Base-by-base conservation (phyloP, 2,888 invertebrate genomes). In the Sesamia inferens region DNA sequence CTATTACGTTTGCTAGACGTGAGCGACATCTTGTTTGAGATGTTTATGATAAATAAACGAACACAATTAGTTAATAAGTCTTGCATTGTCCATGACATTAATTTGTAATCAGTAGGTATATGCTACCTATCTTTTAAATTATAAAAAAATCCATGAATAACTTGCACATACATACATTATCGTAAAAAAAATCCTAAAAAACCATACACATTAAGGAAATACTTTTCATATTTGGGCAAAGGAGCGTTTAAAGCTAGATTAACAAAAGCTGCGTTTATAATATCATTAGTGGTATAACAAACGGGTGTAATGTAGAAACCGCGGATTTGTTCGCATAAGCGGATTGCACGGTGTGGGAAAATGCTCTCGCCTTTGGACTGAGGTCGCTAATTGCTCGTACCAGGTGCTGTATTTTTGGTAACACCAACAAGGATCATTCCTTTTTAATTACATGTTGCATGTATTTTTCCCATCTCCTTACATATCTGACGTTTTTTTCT, bases 241-340 rank as follows among this genome's bases (percentile, higher is more conserved):
- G 76, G 74, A 76, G 82, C 79, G 79, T 82, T 87, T 82, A 85
- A 74, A 81, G 72, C 78, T 72, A 78, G 86, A 88, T 88, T 87
- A 88, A 85, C 85, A 80, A 85, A 87, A 85, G 81, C 82, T 81
- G 79, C 81, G 81, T 83, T 91, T 88, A 90, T 90, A 89, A 90
- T 89, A 89, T 90, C 89, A 85, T 92, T 92, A 92, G 89, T 87
- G 88, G 83, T 68, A 83, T 83, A 88, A 87, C 89, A 86, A 90
- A 90, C 89, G 89, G 83, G 71, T 88, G 89, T 91, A 90, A 92
- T 92, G 89, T 84, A 85, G 74, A 90, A 90, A 91, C 90, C 89
- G 85, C 91, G 86, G 84, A 88, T 89, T 89, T 87, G 85, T 85
- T 87, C 83, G 77, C 81, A 81, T 89, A 87, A 89, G 90, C 89